These are phyloP conservation scores for Cyclophora punctaria DNA, from an alignment of 2,888 invertebrate species.

Conservation along the genomic window DNA sequence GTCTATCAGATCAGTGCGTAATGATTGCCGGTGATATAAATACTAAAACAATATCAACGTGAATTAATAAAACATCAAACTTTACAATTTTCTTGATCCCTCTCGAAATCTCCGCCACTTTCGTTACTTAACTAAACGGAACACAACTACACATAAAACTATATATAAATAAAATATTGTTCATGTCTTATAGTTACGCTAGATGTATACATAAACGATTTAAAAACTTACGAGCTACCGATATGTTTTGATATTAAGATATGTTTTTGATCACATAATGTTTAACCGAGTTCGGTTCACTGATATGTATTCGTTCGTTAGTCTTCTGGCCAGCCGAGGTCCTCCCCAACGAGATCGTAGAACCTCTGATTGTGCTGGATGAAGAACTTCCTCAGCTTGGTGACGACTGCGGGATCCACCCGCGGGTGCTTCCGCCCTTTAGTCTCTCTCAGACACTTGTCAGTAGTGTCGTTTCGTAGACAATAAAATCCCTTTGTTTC, in stretches of 20 bases:
- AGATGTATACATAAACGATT: constrained; percentile 69
- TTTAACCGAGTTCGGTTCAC: constrained; percentile 9
- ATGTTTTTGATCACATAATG: constrained; percentile 52
- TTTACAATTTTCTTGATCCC: constrained; percentile 22
- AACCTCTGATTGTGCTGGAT: constrained; percentile 93
- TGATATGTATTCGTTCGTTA: constrained; percentile 37
- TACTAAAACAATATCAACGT: constrained; percentile 15
- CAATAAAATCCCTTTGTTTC: constrained; percentile 98
- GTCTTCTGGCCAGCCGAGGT: constrained; percentile 95
- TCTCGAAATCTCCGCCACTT: constrained; percentile 17
- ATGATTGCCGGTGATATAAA: constrained; percentile 38
- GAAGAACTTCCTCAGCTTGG: constrained; percentile 89
- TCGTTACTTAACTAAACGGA: constrained; percentile 14
- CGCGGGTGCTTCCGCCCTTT: constrained; percentile 89
- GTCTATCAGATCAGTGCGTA: constrained; percentile 65
- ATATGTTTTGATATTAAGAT: constrained; percentile 45
- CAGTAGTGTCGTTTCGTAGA: constrained; percentile 86
- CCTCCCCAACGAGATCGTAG: constrained; percentile 93
- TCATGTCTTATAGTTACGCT: constrained; percentile 44
- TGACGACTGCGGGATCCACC: constrained; percentile 86
- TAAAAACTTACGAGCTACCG: constrained; percentile 62
- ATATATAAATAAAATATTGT: constrained; percentile 40
- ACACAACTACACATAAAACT: constrained; percentile 12
- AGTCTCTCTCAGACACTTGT: constrained; percentile 89
- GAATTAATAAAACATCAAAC: constrained; percentile 20